Evolutionary conservation across 1,140 invertebrate species (phyloP).

Genomic region (Callitettix versicolor): DNA sequence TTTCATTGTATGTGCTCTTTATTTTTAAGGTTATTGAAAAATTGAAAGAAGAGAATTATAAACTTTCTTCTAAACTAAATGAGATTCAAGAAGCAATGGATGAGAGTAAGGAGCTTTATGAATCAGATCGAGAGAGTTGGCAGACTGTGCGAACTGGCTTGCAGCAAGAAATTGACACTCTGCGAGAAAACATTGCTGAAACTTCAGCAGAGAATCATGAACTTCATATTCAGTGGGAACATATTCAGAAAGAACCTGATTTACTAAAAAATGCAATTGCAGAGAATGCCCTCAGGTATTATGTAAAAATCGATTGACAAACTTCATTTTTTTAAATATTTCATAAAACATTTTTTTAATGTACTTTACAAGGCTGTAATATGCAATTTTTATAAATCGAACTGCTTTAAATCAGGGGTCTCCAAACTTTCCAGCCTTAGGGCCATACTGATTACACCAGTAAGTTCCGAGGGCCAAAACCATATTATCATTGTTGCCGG

Average conservation of each 20-base stretch:
- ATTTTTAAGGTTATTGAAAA: neutral
- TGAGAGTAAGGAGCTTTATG: constrained; percentile 20
- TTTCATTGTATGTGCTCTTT: too few species aligned
- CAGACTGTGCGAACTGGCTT: constrained; percentile 15
- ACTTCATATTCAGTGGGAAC: constrained; percentile 16
- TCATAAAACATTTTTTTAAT: too few species aligned
- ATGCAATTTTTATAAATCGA: too few species aligned
- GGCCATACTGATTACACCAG: too few species aligned
- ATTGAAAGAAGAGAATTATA: constrained; percentile 14
- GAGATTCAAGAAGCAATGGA: constrained; percentile 17
- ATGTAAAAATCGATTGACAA: neutral
- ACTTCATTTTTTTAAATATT: too few species aligned
- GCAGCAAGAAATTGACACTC: constrained; percentile 19
- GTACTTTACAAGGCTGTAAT: too few species aligned
- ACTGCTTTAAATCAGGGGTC: too few species aligned
- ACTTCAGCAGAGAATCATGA: constrained; percentile 12
- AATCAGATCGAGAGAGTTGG: constrained; percentile 21
- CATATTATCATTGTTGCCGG: too few species aligned
- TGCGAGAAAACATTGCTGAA: constrained; percentile 4
- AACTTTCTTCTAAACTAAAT: constrained; percentile 14
- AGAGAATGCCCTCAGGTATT: constrained; percentile 13
- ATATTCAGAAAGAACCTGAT: constrained; percentile 19
- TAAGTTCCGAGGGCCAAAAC: too few species aligned
- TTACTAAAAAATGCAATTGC: constrained; percentile 17
- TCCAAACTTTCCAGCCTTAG: too few species aligned